phyloP scores from a whole-genome alignment of 2,888 invertebrate genomes.

The Dryadula phaetusa region DNA sequence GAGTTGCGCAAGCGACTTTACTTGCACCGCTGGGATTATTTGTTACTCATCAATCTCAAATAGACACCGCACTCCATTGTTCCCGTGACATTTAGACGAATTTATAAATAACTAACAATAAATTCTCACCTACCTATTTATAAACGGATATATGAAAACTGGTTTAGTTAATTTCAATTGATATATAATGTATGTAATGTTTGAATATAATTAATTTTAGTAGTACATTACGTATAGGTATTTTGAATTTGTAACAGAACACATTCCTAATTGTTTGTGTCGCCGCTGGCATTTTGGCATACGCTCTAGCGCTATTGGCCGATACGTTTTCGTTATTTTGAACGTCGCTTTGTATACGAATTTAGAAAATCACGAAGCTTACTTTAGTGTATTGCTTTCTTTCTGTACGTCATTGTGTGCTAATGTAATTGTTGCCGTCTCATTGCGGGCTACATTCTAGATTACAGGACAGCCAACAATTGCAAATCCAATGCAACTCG shows the following conservation, averaged over 20 bases:
- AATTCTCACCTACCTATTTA: constrained; percentile 60
- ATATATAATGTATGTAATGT: constrained; percentile 48
- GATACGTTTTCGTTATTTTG: constrained; percentile 77
- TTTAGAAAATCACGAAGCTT: constrained; percentile 71
- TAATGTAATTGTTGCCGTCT: constrained; percentile 77
- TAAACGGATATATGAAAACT: constrained; percentile 47
- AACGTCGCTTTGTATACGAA: constrained; percentile 78
- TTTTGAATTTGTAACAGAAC: constrained; percentile 75
- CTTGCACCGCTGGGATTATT: constrained; percentile 75
- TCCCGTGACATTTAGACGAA: constrained; percentile 81
- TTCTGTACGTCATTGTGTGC: constrained; percentile 76
- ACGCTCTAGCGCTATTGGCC: constrained; percentile 73
- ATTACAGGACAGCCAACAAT: constrained; percentile 14
- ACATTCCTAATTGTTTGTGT: constrained; percentile 78
- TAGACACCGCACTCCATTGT: constrained; percentile 79
- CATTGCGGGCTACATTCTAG: constrained; percentile 55
- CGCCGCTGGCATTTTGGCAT: constrained; percentile 76
- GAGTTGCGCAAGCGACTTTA: constrained; percentile 70
- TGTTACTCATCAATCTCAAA: constrained; percentile 80
- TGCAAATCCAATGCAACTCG: background rate
- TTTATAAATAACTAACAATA: constrained; percentile 75
- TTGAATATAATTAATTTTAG: constrained; percentile 58
- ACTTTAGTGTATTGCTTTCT: constrained; percentile 68
- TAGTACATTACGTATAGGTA: constrained; percentile 52
- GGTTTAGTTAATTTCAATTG: constrained; percentile 15